Percentiles rank a stretch among this genome's conserved stretches.
These are phyloP conservation scores for Riparia riparia DNA, from an alignment of 2,113 vertebrate genomes.

Conservation along the genomic window DNA sequence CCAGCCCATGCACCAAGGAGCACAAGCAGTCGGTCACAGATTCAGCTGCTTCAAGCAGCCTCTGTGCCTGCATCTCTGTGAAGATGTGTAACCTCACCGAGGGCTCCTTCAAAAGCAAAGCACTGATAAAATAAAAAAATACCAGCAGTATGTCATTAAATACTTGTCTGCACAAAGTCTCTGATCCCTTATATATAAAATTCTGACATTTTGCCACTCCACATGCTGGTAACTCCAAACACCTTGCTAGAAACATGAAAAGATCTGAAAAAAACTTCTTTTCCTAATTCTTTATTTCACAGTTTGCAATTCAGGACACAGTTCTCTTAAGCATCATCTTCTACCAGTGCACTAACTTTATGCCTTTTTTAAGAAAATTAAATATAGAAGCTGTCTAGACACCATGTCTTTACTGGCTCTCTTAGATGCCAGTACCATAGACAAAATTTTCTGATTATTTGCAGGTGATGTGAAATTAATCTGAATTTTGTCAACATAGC, in stretches of 20 bases:
- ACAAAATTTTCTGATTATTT: background rate
- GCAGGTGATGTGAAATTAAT: background rate
- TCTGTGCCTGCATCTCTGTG: background rate
- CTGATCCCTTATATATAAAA: background rate
- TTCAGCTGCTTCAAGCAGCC: background rate
- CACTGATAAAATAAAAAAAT: background rate
- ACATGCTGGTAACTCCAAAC: background rate
- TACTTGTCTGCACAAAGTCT: background rate
- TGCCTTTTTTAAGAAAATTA: background rate
- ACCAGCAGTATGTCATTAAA: background rate
- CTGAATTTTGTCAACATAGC: background rate
- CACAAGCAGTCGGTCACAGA: background rate
- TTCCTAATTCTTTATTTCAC: background rate
- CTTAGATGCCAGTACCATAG: background rate
- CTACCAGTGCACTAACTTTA: background rate
- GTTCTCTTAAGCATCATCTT: background rate
- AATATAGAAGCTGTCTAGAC: background rate
- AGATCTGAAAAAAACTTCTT: background rate
- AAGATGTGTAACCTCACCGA: background rate
- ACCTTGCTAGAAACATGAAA: background rate
- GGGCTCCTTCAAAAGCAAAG: background rate
- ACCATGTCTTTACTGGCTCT: fast-evolving
- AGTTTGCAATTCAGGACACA: background rate
- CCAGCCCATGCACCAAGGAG: background rate
- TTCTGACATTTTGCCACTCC: background rate